A percentile compares a stretch with the other conserved stretches of the same genome.
These are phyloP conservation scores for Sisyra terminalis DNA, from an alignment of 2,888 invertebrate species.

Conservation along the genomic window DNA sequence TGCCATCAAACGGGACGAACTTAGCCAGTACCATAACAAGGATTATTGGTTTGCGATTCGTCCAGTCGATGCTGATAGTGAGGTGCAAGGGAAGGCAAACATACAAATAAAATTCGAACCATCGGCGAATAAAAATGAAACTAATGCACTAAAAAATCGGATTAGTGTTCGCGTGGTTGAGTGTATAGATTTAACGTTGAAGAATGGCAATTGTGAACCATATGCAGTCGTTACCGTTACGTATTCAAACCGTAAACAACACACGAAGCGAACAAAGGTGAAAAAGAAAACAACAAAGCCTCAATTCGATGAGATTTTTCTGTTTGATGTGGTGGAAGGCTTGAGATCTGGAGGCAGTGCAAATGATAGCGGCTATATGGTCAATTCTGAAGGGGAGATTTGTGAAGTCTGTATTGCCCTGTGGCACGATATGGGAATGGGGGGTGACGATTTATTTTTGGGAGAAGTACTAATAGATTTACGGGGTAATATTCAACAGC, in stretches of 20 bases:
- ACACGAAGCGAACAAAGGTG: conserved; percentile 66
- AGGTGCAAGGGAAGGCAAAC: conserved; percentile 82
- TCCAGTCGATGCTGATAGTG: conserved; percentile 76
- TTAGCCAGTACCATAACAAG: conserved; percentile 75
- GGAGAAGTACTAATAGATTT: conserved; percentile 75
- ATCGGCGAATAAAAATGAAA: conserved; percentile 33
- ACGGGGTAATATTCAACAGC: conserved; percentile 47
- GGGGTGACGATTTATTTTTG: conserved; percentile 67
- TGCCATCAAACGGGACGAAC: conserved; percentile 73
- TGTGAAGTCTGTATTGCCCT: conserved; percentile 67
- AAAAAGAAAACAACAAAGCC: conserved; percentile 84
- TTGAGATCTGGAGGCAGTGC: conserved; percentile 42
- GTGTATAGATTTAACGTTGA: conserved; percentile 75
- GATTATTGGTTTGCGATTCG: conserved; percentile 85
- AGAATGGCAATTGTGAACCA: conserved; percentile 83
- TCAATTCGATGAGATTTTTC: conserved; percentile 74
- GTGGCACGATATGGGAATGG: conserved; percentile 71
- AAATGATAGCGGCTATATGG: conserved; percentile 28
- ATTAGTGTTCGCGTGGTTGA: conserved; percentile 55
- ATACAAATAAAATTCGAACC: conserved; percentile 60
- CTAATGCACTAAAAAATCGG: conserved; percentile 21
- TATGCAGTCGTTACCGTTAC: conserved; percentile 67
- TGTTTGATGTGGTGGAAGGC: conserved; percentile 43
- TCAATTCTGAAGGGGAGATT: conserved; percentile 46
- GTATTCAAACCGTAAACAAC: conserved; percentile 65